These are phyloP conservation scores for Cylindroiulus punctatus DNA, from an alignment of 2,888 invertebrate genomes.

Conservation along the genomic window DNA sequence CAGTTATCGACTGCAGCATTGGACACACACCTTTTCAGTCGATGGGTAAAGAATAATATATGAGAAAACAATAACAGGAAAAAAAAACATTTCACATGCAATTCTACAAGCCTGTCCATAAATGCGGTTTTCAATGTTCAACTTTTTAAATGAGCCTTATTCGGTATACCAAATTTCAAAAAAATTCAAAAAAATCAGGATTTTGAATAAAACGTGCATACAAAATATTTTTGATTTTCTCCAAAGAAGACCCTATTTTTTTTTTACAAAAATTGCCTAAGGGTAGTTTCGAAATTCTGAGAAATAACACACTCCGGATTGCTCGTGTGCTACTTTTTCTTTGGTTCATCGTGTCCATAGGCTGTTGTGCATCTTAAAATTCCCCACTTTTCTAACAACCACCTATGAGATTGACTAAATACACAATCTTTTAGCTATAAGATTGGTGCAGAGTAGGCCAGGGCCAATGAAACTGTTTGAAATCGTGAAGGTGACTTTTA, in stretches of 20 bases:
- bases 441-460: slow-evolving; percentile 14
- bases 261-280: background rate
- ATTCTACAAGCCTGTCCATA: too few relatives aligned
- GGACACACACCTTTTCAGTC: background rate
- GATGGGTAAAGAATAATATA: background rate
- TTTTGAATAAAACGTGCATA: background rate
- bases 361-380: background rate
- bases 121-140: too few relatives aligned
- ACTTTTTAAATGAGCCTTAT: too few relatives aligned
- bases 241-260: background rate
- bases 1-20: background rate
- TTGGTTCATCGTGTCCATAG: background rate
- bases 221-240: background rate
- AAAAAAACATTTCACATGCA: too few relatives aligned
- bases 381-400: background rate
- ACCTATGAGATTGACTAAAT: background rate
- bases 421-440: background rate
- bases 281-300: background rate
- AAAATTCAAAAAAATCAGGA: background rate
- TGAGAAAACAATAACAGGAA: too few relatives aligned
- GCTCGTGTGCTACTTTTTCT: background rate
- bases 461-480: background rate
- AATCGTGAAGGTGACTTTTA: slow-evolving; percentile 1
- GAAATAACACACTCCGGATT: background rate
- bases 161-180: too few relatives aligned